phyloP scores from a whole-genome alignment of 2,797 vertebrate species.

The Holocentrus rufus region DNA sequence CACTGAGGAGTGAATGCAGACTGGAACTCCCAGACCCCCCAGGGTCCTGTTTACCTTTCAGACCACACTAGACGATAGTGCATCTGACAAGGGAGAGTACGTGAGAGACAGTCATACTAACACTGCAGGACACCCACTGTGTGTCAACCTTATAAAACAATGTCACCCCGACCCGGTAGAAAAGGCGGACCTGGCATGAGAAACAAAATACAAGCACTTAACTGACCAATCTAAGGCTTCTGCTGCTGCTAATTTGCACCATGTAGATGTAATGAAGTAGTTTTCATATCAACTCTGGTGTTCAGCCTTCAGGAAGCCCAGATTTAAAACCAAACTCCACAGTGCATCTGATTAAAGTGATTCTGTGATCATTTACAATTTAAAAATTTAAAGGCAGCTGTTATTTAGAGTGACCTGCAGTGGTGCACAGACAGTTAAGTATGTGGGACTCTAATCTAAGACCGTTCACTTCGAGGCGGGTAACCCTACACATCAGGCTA shows the following conservation, averaged over 20 bases:
- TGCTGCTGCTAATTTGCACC: neutral
- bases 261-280: neutral
- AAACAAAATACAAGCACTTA: neutral
- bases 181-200: neutral
- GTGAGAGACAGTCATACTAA: constrained; percentile 58
- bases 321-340: too few relatives aligned
- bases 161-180: constrained; percentile 2
- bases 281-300: neutral
- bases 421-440: neutral
- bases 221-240: neutral
- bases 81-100: constrained; percentile 69
- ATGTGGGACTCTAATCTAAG: constrained; percentile 29
- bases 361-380: neutral
- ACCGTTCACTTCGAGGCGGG: constrained; percentile 9
- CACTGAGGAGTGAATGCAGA: constrained; percentile 64
- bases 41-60: constrained; percentile 74
- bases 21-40: constrained; percentile 63
- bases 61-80: constrained; percentile 69
- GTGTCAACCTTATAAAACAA: constrained; percentile 36
- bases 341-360: neutral
- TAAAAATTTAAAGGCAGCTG: too few relatives aligned
- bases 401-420: neutral
- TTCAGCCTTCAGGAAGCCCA: neutral
- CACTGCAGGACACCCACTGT: constrained; percentile 60
- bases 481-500: constrained; percentile 16